Conservation (phyloP, 23 tunicate genomes). For the Phallusia fumigata region DNA sequence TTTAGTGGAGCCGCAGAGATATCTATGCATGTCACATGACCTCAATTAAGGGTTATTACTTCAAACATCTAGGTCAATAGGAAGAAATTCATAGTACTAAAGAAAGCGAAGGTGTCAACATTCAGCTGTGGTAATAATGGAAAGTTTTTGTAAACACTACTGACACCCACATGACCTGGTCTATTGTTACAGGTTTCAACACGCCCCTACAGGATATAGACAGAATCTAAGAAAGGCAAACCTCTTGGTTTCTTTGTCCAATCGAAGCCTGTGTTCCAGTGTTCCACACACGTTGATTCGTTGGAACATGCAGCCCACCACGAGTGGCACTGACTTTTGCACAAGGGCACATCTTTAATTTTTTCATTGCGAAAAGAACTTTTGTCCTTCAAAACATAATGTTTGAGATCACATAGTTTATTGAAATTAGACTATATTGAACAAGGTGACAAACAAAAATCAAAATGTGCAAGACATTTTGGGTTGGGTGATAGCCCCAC, state of each 20-base stretch:
- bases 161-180: neutral
- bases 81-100: no score
- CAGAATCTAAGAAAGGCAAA: neutral
- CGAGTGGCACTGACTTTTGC: constrained; percentile 48
- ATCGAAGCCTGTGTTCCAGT: constrained; percentile 58
- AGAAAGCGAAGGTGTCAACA: neutral
- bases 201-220: no score
- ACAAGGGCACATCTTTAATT: constrained; percentile 65
- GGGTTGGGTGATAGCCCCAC: no score
- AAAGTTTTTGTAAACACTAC: neutral
- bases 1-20: no score
- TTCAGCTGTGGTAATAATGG: neutral
- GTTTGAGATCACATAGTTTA: no score
- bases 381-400: constrained; percentile 24
- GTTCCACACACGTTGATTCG: constrained; percentile 69
- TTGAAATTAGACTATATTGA: no score
- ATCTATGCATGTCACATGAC: no score
- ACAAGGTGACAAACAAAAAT: no score
- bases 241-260: constrained; percentile 42
- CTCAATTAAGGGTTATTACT: no score
- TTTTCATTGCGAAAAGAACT: constrained; percentile 56
- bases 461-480: no score
- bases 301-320: constrained; percentile 84
- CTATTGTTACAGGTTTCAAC: neutral
- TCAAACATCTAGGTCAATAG: no score